Evolutionary conservation across 2,797 vertebrate species (phyloP), one percentile per base, ranked within the genome.

Genomic region (Psittacula echo): DNA sequence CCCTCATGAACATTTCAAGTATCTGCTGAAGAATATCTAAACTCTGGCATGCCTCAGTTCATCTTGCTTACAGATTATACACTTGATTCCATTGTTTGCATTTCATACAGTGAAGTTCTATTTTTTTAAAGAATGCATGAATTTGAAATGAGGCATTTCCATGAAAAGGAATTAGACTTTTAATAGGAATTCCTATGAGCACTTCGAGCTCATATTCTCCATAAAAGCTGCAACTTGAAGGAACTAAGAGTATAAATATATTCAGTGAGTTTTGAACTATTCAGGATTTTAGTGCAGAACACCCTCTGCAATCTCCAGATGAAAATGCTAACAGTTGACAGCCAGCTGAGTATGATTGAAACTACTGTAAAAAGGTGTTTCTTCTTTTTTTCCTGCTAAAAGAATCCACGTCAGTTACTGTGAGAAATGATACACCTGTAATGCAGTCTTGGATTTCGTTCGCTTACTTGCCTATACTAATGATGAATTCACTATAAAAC

Each of bases 401-500:
- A 45, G 18, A 42, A 73, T 65, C 26, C 50, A 44, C 14, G 65
- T 77, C 74, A 90, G 48, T 87, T 73, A 66, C 54, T 66, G 19
- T 58, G 37, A 50, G 54, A 77, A 85, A 73, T 56, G 34, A 92
- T 58, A 91, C 93, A 34, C 15, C 22, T 72, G n/a, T 58, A 81
- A 71, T 41, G 34, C n/a, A 76, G 56, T 76, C 50, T 60, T 78
- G 39, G 12, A 54, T 76, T 95, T 84, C 37, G 45, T 90, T 91
- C 95, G 16, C 39, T 95, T 15, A 26, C 50, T 61, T 82, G 27
- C 11, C 7, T 89, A 6, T 83, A 81, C 58, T 92, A 58, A 91
- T 79, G 65, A 81, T 41, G 41, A 94, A 93, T 87, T 89, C 30
- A 79, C 60, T 89, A 13, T 74, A 39, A 71, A 87, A 94, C 32